Conservation (phyloP, 2,888 invertebrate species). For the Eupithecia inturbata region DNA sequence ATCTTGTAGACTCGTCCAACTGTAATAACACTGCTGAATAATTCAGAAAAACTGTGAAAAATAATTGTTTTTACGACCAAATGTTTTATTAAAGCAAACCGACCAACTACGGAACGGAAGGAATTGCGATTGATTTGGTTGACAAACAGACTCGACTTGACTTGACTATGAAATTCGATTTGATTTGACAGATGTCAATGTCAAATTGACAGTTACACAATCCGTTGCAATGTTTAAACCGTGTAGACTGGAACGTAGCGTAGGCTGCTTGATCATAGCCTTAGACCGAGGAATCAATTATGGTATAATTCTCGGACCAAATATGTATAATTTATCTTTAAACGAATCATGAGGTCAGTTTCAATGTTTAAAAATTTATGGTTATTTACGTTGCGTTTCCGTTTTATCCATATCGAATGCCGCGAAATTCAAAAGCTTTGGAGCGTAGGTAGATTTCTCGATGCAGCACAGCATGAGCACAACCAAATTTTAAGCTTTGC, state of each 20-base stretch:
- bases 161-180: neutral
- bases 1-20: conserved; percentile 43
- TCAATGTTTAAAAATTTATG: too few relatives aligned
- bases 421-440: neutral
- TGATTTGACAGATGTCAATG: conserved; percentile 27
- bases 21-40: conserved; percentile 44
- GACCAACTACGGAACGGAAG: too few relatives aligned
- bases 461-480: neutral
- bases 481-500: too few relatives aligned
- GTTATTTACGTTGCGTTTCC: neutral
- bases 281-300: too few relatives aligned
- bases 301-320: too few relatives aligned
- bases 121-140: neutral
- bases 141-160: neutral
- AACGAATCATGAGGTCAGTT: too few relatives aligned
- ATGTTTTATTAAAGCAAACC: conserved; percentile 48
- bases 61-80: conserved; percentile 62
- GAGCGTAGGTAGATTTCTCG: too few relatives aligned
- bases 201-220: conserved; percentile 23
- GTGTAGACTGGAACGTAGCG: too few relatives aligned
- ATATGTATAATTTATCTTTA: too few relatives aligned
- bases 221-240: neutral
- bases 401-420: neutral
- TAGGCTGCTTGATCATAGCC: too few relatives aligned
- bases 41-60: conserved; percentile 54